phyloP scores from a whole-genome alignment of 1,140 invertebrate species.

The Hypsibius dujardini region DNA sequence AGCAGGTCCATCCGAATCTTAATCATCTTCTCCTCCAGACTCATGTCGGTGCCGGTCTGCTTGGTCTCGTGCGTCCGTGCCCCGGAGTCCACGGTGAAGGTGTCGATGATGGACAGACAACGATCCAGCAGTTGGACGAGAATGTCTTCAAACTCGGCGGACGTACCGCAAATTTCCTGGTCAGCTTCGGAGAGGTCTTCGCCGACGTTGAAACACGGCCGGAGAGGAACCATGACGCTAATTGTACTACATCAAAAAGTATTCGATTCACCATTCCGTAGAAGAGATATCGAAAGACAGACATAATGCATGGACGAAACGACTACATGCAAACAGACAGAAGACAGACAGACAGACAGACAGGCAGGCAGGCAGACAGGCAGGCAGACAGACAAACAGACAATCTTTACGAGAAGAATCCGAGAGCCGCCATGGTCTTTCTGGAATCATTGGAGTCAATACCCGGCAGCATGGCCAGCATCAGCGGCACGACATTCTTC shows the following conservation, averaged over 20 bases:
- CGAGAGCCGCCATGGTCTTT: constrained; percentile 49
- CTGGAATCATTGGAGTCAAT: constrained; percentile 74
- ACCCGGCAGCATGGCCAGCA: constrained; percentile 59
- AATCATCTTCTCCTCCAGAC: neutral
- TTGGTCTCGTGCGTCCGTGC: neutral
- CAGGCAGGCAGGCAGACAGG: too few species aligned
- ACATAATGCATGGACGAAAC: too few species aligned
- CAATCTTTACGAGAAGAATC: constrained; percentile 5
- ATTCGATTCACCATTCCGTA: constrained; percentile 30
- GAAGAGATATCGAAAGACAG: too few species aligned
- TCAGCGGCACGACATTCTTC: constrained; percentile 51
- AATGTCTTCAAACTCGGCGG: constrained; percentile 70
- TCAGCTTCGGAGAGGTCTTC: constrained; percentile 46
- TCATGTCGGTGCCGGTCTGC: neutral
- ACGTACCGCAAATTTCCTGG: constrained; percentile 52
- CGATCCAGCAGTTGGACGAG: constrained; percentile 63
- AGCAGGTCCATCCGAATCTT: constrained; percentile 6
- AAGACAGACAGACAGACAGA: too few species aligned
- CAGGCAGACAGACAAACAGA: too few species aligned
- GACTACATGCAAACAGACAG: too few species aligned
- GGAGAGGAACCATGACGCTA: constrained; percentile 50
- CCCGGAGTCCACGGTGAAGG: neutral
- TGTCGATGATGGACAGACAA: constrained; percentile 24
- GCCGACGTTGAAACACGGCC: constrained; percentile 68
- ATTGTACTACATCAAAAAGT: constrained; percentile 56